Evolutionary conservation across 2,797 vertebrate genomes (phyloP).

Genomic region (Agapornis canus): DNA sequence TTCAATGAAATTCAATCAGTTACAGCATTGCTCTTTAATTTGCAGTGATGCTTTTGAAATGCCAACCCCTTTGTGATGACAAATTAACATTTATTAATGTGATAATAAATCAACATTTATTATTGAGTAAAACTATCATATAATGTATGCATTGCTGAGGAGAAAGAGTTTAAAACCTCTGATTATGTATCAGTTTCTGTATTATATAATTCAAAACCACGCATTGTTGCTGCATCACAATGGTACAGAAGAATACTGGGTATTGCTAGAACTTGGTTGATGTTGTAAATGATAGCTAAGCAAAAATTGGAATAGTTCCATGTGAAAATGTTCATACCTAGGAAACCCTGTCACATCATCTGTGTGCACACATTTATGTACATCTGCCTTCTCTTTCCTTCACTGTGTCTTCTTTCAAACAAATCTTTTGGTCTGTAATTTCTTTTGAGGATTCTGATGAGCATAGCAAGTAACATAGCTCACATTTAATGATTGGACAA

Average conservation of each 20-base stretch:
- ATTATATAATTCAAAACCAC: background rate
- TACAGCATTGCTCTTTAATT: background rate
- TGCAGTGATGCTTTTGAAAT: background rate
- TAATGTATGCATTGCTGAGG: background rate
- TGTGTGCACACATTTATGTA: fast-evolving
- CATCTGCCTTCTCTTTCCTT: background rate
- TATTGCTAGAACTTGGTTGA: background rate
- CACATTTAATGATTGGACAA: background rate
- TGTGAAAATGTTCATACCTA: background rate
- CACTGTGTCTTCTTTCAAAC: background rate
- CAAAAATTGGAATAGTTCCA: background rate
- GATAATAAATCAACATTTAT: background rate
- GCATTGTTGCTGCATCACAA: background rate
- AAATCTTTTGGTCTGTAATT: background rate
- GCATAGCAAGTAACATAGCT: background rate
- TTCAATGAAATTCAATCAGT: background rate
- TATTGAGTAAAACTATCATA: background rate
- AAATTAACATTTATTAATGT: background rate
- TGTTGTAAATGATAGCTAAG: background rate
- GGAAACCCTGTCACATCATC: background rate
- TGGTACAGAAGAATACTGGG: background rate
- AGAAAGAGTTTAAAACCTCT: background rate
- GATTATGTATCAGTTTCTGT: background rate
- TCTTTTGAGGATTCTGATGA: background rate
- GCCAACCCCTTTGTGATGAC: background rate